Conservation (phyloP, 2,113 vertebrate genomes). For the Toxostoma redivivum region DNA sequence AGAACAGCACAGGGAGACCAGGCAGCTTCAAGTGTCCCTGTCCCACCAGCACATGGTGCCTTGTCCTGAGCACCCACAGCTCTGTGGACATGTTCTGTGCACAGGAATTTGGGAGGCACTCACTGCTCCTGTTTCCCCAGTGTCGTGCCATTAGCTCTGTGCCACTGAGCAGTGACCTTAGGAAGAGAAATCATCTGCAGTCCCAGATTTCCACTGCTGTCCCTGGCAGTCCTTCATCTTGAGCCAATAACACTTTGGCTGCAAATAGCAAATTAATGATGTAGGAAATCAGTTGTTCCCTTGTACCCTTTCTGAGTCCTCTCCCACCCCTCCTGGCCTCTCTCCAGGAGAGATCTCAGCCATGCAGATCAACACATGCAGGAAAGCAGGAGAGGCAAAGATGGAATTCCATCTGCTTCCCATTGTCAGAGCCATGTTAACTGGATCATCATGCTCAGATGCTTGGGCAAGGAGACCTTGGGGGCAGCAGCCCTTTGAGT, state of each 20-base stretch:
- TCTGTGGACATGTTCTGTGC: not conserved
- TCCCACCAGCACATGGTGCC: fast-evolving
- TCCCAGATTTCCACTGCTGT: not conserved
- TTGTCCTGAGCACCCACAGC: not conserved
- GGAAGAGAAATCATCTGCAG: not conserved
- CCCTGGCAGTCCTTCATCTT: not conserved
- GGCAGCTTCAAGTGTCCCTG: not conserved
- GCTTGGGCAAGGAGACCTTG: not conserved
- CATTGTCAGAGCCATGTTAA: not conserved
- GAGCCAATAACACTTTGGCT: not conserved
- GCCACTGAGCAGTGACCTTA: not conserved
- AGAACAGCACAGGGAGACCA: not conserved
- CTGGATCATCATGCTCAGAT: not conserved
- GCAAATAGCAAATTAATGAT: slow-evolving; percentile 8
- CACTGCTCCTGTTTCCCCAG: not conserved
- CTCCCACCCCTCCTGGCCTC: not conserved
- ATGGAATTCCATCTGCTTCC: not conserved
- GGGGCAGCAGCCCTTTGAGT: not conserved
- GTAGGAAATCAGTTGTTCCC: not conserved
- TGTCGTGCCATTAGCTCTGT: not conserved
- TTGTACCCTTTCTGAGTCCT: not conserved
- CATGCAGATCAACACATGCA: not conserved
- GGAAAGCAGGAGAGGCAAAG: not conserved
- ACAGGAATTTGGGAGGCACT: not conserved
- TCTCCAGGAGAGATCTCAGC: not conserved